A percentile compares a stretch with the other conserved stretches of the same genome.
phyloP scores from a whole-genome alignment of 2,113 vertebrate genomes.

The Semnopithecus entellus region DNA sequence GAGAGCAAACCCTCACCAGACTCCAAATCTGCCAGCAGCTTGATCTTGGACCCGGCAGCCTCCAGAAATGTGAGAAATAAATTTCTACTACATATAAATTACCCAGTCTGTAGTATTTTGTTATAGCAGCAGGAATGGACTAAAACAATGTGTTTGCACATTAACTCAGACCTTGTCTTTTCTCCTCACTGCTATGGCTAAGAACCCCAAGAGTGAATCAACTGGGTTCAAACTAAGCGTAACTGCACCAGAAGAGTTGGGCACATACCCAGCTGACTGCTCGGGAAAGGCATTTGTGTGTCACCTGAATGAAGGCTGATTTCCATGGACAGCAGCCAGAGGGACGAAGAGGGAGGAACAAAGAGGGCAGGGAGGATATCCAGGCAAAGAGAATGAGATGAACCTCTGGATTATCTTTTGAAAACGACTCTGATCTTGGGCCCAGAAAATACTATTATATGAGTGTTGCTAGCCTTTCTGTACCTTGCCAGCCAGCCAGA shows the following conservation, averaged over 20 bases:
- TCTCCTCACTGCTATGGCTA: not conserved
- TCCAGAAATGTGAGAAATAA: not conserved
- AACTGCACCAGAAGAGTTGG: not conserved
- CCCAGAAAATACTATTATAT: not conserved
- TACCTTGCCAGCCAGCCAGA: not conserved
- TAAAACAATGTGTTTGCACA: not conserved
- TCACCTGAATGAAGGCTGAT: not conserved
- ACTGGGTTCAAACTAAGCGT: not conserved
- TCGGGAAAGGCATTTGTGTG: not conserved
- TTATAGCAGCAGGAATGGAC: not conserved
- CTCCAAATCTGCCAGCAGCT: not conserved
- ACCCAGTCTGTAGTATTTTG: not conserved
- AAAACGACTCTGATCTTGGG: not conserved
- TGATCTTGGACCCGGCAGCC: not conserved
- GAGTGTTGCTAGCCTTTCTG: not conserved
- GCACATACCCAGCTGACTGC: not conserved
- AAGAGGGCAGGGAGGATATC: not conserved
- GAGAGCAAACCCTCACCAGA: not conserved
- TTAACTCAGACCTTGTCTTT: not conserved
- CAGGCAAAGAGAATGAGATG: not conserved
- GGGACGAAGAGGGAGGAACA: not conserved
- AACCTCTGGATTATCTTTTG: not conserved
- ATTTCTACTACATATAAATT: not conserved
- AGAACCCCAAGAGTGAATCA: not conserved
- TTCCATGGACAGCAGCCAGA: not conserved